Conservation (phyloP, 2,888 invertebrate genomes). For the Calameuta filiformis region DNA sequence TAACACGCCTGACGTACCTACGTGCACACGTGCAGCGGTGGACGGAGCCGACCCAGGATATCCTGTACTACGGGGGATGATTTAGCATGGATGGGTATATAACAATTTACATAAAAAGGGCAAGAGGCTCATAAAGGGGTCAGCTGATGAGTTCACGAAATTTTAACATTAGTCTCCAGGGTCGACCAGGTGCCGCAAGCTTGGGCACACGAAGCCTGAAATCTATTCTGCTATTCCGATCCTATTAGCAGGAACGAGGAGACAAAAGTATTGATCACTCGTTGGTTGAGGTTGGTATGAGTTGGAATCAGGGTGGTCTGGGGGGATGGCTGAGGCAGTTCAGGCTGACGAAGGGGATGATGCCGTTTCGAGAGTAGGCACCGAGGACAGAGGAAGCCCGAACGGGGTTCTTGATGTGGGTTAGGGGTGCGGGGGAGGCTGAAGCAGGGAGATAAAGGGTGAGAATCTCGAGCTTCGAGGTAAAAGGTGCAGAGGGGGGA, state of each 20-base stretch:
- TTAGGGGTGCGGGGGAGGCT: neutral
- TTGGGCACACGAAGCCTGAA: neutral
- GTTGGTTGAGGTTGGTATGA: conserved; percentile 18
- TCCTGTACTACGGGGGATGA: neutral
- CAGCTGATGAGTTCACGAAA: neutral
- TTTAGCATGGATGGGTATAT: neutral
- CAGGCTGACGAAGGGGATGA: neutral
- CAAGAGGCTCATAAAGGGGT: neutral
- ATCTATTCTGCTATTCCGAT: conserved; percentile 5
- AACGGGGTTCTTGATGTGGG: neutral
- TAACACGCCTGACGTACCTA: neutral
- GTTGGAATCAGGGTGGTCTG: conserved; percentile 14
- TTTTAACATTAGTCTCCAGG: neutral
- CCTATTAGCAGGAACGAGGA: conserved; percentile 17
- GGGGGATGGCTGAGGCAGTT: neutral
- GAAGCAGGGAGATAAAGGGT: neutral
- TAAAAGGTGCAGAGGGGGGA: neutral
- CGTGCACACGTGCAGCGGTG: neutral
- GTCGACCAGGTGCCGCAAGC: neutral
- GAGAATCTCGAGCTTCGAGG: neutral
- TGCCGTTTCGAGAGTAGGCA: neutral
- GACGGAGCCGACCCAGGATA: neutral
- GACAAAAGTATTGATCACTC: conserved; percentile 32
- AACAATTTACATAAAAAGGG: neutral
- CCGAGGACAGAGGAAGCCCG: neutral